Conservation (phyloP, 2,113 vertebrate genomes). For the Mesoclemmys tuberculata region DNA sequence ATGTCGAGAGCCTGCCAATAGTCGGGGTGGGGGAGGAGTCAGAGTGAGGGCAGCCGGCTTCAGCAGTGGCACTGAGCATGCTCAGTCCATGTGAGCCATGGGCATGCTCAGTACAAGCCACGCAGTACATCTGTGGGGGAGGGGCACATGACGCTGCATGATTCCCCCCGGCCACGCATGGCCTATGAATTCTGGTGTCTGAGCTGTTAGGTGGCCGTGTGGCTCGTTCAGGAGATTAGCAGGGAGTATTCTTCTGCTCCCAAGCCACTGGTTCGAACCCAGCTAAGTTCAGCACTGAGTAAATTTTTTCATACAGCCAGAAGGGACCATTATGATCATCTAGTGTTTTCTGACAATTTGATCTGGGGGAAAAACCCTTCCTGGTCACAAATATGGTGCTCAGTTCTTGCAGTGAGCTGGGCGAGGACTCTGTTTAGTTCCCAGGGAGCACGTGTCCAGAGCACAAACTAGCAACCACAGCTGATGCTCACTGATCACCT, state of each 20-base stretch:
- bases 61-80: too few relatives aligned
- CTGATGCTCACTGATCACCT: neutral
- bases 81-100: too few relatives aligned
- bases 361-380: neutral
- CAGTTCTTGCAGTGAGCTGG: neutral
- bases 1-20: too few relatives aligned
- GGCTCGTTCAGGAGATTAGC: neutral
- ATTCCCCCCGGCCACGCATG: too few relatives aligned
- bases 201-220: neutral
- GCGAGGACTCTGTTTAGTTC: neutral
- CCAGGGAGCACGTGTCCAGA: neutral
- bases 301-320: neutral
- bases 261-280: neutral
- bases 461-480: neutral
- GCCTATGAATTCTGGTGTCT: neutral
- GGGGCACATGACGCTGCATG: too few relatives aligned
- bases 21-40: too few relatives aligned
- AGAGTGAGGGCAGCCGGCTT: too few relatives aligned
- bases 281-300: neutral
- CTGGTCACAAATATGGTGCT: neutral
- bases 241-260: neutral
- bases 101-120: too few relatives aligned
- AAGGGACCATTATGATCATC: neutral
- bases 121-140: too few relatives aligned
- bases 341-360: neutral